A percentile compares a stretch with the other conserved stretches of the same genome.
Evolutionary conservation across 2,888 invertebrate species (phyloP).

Genomic region (Byasa hedistus): DNA sequence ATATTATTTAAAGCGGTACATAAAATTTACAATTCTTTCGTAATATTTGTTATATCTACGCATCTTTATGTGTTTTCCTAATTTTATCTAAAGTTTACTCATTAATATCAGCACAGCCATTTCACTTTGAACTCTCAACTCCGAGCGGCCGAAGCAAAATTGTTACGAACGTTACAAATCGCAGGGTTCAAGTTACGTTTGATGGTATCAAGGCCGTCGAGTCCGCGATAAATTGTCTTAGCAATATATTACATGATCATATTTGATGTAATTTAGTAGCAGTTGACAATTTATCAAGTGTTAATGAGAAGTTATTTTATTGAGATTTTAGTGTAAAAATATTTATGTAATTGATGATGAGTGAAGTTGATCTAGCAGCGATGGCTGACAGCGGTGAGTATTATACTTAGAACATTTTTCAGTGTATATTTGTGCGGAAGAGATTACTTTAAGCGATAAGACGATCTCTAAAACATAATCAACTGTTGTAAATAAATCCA

Average conservation of each 20-base stretch:
- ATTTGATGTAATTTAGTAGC: conserved; percentile 24
- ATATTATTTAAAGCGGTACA: too few species aligned
- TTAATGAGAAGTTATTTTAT: conserved; percentile 11
- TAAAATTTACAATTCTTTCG: background rate
- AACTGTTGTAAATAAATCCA: too few species aligned
- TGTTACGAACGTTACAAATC: background rate
- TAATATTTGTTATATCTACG: background rate
- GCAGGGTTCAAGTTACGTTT: conserved; percentile 16
- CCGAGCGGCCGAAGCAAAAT: background rate
- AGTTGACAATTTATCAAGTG: conserved; percentile 14
- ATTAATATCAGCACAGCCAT: conserved; percentile 19
- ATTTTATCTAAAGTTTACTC: conserved; percentile 28
- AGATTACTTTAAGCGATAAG: too few species aligned
- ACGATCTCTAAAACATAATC: too few species aligned
- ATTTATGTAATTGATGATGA: conserved; percentile 31
- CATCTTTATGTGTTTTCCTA: conserved; percentile 5
- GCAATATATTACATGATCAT: conserved; percentile 20
- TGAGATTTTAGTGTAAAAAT: background rate
- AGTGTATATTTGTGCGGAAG: background rate
- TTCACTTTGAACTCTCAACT: conserved; percentile 7
- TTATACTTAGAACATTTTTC: background rate
- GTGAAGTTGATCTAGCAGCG: conserved; percentile 31
- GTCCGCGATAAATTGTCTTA: conserved; percentile 25
- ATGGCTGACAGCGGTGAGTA: conserved; percentile 20
- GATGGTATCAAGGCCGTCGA: conserved; percentile 22